These are phyloP conservation scores for Aphelocoma californica DNA, from an alignment of 2,797 vertebrate species.

Conservation along the genomic window DNA sequence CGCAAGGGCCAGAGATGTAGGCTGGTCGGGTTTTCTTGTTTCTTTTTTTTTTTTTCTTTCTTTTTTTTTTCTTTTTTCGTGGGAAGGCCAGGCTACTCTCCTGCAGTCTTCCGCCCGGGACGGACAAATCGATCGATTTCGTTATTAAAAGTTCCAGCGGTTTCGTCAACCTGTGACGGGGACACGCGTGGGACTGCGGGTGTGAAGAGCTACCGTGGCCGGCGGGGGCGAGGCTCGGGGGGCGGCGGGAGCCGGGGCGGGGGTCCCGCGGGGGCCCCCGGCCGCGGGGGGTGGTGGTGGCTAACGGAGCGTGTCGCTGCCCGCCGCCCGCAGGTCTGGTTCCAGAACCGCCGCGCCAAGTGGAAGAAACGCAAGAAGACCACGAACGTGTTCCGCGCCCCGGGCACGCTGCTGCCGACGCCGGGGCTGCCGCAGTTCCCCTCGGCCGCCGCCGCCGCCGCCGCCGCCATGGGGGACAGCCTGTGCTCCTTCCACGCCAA, in stretches of 20 bases:
- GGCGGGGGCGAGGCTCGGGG: too few species aligned
- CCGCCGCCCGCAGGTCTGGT: conserved; percentile 87
- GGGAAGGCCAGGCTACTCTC: background rate
- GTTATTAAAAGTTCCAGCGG: background rate
- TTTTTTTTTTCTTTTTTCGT: too few species aligned
- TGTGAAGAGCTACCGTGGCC: background rate
- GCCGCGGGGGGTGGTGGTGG: background rate
- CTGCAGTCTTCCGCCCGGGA: too few species aligned
- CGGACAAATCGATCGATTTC: background rate
- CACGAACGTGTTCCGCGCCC: conserved; percentile 93
- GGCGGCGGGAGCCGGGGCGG: background rate
- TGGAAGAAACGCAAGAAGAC: conserved; percentile 99
- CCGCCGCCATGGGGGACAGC: conserved; percentile 95
- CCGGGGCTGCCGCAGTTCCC: conserved; percentile 91
- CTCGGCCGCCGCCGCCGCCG: conserved; percentile 85
- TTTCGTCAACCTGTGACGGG: background rate
- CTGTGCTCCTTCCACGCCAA: conserved; percentile 98
- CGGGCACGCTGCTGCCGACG: conserved; percentile 91
- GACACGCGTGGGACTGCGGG: background rate
- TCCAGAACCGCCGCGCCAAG: conserved; percentile 95
- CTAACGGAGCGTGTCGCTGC: background rate
- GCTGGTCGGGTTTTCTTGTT: background rate
- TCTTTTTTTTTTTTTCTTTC: too few species aligned
- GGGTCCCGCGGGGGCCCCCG: too few species aligned
- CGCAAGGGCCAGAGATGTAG: too few species aligned